These are phyloP conservation scores for Aleadryas rufinucha DNA, from an alignment of 2,113 vertebrate genomes.

Conservation along the genomic window DNA sequence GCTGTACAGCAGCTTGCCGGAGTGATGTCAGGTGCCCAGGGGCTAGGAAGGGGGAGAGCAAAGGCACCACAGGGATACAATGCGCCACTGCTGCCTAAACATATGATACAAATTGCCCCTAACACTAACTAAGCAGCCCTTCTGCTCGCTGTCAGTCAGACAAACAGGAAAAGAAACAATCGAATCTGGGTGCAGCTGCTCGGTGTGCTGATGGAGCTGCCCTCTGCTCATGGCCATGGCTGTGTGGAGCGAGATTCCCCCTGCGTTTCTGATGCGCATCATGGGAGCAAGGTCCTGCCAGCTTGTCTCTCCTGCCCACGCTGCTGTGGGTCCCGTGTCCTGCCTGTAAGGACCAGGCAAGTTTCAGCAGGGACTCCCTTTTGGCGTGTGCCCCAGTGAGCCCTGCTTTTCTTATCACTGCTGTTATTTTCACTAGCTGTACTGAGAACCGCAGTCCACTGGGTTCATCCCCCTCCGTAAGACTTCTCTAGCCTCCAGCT, in stretches of 20 bases:
- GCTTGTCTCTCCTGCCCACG: accelerated
- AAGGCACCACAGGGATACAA: not conserved
- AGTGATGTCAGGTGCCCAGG: not conserved
- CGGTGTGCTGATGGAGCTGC: not conserved
- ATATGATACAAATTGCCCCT: not conserved
- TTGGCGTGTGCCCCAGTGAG: not conserved
- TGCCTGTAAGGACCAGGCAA: not conserved
- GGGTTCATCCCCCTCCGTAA: accelerated
- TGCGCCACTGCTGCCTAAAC: not conserved
- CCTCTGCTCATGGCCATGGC: not conserved
- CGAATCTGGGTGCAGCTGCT: not conserved
- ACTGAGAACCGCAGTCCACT: not conserved
- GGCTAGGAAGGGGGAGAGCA: not conserved
- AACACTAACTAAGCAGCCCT: not conserved
- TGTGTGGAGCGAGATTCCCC: accelerated
- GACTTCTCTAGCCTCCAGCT: not conserved
- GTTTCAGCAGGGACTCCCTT: not conserved
- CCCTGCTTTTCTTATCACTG: not conserved
- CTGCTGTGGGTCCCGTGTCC: not conserved
- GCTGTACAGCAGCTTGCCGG: not conserved
- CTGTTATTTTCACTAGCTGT: not conserved
- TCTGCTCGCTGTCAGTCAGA: not conserved
- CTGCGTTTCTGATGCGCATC: accelerated
- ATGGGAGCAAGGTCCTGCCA: accelerated
- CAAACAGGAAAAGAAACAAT: not conserved